Percentiles rank a stretch among this genome's conserved stretches.
Conservation (phyloP, 2,113 vertebrate species). For the Lichenostomus cassidix region DNA sequence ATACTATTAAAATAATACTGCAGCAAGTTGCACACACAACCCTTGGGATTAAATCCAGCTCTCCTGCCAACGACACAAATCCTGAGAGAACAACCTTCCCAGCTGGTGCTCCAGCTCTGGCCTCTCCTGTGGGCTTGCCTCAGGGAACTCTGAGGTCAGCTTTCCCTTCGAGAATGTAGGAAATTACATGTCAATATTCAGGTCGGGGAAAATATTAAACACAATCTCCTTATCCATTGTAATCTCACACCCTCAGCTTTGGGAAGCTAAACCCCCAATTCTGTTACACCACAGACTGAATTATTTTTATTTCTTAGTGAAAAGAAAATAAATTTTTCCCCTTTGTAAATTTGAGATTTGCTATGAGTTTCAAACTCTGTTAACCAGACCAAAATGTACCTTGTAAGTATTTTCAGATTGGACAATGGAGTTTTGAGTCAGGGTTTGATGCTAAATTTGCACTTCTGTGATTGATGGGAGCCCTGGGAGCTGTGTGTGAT, state of each 20-base stretch:
- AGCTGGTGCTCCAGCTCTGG: background rate
- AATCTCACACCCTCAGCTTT: background rate
- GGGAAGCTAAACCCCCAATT: background rate
- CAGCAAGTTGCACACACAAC: background rate
- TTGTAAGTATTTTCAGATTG: background rate
- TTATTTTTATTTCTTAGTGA: background rate
- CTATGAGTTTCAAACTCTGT: background rate
- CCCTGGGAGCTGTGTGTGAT: background rate
- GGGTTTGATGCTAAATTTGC: background rate
- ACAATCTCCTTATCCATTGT: background rate
- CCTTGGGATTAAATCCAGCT: background rate
- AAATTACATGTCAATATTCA: background rate
- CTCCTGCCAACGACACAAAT: background rate
- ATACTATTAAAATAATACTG: background rate
- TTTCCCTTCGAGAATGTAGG: background rate
- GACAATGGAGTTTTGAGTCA: background rate
- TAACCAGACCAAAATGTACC: background rate
- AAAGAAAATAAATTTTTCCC: background rate
- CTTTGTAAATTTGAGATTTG: background rate
- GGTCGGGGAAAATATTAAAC: background rate
- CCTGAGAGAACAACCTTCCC: background rate
- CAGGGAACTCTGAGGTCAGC: constrained; percentile 14
- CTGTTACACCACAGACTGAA: background rate
- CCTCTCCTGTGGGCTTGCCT: constrained; percentile 18
- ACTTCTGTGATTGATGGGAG: background rate